Evolutionary conservation across 2,888 invertebrate genomes (phyloP), one percentile per base, ranked within the genome.

Genomic region (Tetragnatha montana): DNA sequence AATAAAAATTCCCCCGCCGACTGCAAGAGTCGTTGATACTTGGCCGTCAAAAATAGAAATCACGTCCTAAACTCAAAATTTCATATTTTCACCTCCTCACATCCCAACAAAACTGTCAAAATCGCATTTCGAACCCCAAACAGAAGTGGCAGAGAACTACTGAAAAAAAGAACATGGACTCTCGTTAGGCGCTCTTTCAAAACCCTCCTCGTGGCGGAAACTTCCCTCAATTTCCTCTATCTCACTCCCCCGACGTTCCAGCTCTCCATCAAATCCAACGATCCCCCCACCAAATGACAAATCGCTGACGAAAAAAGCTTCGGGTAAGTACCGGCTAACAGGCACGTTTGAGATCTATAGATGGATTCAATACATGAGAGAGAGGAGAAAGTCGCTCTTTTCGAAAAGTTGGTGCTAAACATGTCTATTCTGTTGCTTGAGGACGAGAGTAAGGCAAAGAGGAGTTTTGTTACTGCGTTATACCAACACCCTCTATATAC

Each of bases 281-380:
- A 51, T 19, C 14, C n/a, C 47, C 47, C n/a, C 75, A 2, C 49
- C 60, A 19, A 60, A 22, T 47, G 71, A 74, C 82, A 83, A 83
- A 74, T 75, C 73, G 75, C 60, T 22, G 19, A 78, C n/a, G 8
- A 49, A 78, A 21, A 50, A 78, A 50, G 19, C 50, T 22, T 51
- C 74, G 60, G 10, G 60, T 60, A 74, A 83, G 68, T 60, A 73
- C 47, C 82, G 68, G 35, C 60, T 49, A 47, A 19, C 51, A 60
- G 60, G 82, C 82, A 83, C 82, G 82, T 83, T 74, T 83, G 73
- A 6, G 17, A 73, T 22, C 82, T 83, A 70, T 60, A 60, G 12
- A 21, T 22, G 51, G 35, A 35, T 35, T 35, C 35, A 35, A 35
- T 35, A 35, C 35, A 35, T 35, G 35, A 35, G 35, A 35, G 35